Percentiles rank a stretch among this genome's conserved stretches.
These are phyloP conservation scores for Macaria liturata DNA, from an alignment of 2,888 invertebrate species.

Conservation along the genomic window DNA sequence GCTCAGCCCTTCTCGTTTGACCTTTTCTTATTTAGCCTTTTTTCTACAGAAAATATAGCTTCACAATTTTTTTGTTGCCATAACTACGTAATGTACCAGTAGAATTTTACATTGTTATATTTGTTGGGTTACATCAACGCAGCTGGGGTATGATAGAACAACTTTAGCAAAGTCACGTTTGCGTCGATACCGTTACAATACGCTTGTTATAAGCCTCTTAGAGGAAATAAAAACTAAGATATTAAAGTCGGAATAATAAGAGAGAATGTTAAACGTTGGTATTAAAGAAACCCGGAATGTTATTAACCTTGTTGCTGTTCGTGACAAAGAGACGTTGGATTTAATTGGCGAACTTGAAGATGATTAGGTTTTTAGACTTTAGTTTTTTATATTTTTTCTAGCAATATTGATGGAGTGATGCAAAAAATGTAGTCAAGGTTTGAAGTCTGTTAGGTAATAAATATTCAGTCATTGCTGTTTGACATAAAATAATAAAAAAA, in stretches of 20 bases:
- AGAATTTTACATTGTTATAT: slow-evolving; percentile 7
- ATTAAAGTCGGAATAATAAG: slow-evolving; percentile 12
- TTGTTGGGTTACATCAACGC: slow-evolving; percentile 23
- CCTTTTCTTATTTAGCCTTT: slow-evolving; percentile 32
- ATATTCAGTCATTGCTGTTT: no score
- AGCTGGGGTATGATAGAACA: slow-evolving; percentile 38
- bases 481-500: no score
- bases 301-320: slow-evolving; percentile 24
- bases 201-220: slow-evolving; percentile 27
- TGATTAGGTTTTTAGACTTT: slow-evolving; percentile 10
- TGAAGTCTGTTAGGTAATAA: no score
- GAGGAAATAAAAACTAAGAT: slow-evolving; percentile 12
- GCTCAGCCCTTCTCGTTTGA: slow-evolving; percentile 23
- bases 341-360: slow-evolving; percentile 6
- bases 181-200: slow-evolving; percentile 46
- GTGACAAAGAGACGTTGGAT: slow-evolving; percentile 22
- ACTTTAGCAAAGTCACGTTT: slow-evolving; percentile 51
- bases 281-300: slow-evolving; percentile 20
- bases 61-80: neutral
- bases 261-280: slow-evolving; percentile 12
- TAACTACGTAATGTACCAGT: no score
- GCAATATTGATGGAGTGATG: no score
- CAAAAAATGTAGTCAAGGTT: no score
- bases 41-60: slow-evolving; percentile 25
- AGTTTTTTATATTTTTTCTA: neutral